phyloP scores from a whole-genome alignment of 2,888 invertebrate genomes.

The Limenitis camilla region DNA sequence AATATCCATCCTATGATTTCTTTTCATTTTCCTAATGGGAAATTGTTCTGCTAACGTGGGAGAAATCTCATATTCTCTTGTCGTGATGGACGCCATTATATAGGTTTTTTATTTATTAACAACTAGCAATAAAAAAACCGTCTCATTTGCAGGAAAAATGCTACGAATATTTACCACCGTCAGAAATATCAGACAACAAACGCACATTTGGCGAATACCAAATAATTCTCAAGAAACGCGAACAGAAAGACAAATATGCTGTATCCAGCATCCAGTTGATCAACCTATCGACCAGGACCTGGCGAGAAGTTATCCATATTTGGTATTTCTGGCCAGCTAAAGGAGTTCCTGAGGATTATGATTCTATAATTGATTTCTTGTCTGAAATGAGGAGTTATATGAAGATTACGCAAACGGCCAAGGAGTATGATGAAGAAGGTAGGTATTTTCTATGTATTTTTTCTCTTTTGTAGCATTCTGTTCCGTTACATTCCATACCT shows the following conservation, averaged over 20 bases:
- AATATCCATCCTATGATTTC: no score
- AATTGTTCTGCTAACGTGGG: no score
- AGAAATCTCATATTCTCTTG: no score
- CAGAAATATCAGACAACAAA: constrained; percentile 92
- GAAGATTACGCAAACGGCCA: constrained; percentile 67
- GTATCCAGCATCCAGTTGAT: constrained; percentile 89
- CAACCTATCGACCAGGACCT: constrained; percentile 86
- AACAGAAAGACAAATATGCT: constrained; percentile 92
- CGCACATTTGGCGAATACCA: constrained; percentile 91
- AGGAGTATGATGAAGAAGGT: constrained; percentile 72
- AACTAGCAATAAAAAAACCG: no score
- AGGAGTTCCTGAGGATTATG: constrained; percentile 88
- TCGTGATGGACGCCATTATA: no score
- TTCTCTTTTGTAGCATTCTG: no score
- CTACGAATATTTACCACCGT: constrained; percentile 92
- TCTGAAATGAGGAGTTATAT: constrained; percentile 83
- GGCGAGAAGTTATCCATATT: constrained; percentile 91
- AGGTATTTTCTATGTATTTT: not conserved
- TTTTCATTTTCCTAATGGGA: no score
- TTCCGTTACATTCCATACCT: no score
- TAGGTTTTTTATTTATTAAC: no score
- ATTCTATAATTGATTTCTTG: constrained; percentile 89
- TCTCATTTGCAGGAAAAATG: no score
- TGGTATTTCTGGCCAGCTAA: constrained; percentile 97
- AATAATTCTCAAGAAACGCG: constrained; percentile 89